Evolutionary conservation across 2,797 vertebrate genomes (phyloP).

Genomic region (Poeciliopsis gracilis): DNA sequence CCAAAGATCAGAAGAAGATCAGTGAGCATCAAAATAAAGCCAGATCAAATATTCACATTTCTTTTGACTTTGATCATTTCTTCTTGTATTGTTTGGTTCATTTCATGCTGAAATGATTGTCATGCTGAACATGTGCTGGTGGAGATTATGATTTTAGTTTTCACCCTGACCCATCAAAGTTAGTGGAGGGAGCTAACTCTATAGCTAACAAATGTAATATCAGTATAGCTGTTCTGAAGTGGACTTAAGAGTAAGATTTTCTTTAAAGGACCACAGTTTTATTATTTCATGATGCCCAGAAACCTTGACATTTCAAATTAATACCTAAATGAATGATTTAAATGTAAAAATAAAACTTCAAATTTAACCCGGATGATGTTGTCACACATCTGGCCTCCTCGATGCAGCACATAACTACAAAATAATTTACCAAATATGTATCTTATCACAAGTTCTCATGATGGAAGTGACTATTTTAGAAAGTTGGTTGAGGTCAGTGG

Average conservation of each 20-base stretch:
- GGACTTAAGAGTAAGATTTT: background rate
- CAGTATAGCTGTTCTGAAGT: background rate
- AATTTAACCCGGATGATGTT: background rate
- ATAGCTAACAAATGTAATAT: no score
- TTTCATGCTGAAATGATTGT: constrained; percentile 1
- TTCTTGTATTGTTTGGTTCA: background rate
- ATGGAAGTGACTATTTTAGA: background rate
- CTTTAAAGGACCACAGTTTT: background rate
- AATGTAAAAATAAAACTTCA: background rate
- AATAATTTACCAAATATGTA: background rate
- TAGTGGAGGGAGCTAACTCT: background rate
- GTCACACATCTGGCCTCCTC: no score
- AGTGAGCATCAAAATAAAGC: constrained; percentile 8
- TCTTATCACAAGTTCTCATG: background rate
- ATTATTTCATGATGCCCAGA: background rate
- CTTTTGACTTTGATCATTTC: constrained; percentile 1
- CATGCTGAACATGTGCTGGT: background rate
- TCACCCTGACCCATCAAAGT: background rate
- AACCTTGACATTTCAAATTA: background rate
- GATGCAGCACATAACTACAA: no score
- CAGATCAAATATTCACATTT: background rate
- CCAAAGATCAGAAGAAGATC: constrained; percentile 25
- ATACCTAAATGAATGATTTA: background rate
- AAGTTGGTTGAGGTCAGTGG: background rate
- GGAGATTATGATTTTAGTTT: background rate